Percentiles rank a stretch among this genome's conserved stretches.
These are phyloP conservation scores for Laterallus jamaicensis DNA, from an alignment of 2,113 vertebrate species.

Conservation along the genomic window DNA sequence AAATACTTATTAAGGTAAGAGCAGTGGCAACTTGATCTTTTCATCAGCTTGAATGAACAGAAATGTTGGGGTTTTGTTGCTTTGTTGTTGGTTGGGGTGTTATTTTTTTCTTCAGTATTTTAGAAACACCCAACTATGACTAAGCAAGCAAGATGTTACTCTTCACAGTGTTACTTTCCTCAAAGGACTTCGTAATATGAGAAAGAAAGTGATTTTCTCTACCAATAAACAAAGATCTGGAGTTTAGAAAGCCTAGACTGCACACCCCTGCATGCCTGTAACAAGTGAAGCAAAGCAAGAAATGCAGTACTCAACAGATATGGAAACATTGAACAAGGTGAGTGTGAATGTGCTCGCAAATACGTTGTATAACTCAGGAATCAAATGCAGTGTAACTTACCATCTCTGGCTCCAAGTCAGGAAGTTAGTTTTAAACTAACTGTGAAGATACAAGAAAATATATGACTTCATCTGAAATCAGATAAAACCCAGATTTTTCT, in stretches of 20 bases:
- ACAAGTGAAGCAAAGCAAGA: background rate
- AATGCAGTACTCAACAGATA: background rate
- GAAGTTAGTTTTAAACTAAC: conserved; percentile 9
- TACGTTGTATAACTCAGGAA: background rate
- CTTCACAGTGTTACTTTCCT: background rate
- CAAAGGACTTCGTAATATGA: background rate
- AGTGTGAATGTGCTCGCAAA: background rate
- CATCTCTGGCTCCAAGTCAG: background rate
- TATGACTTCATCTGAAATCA: background rate
- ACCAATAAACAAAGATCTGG: background rate
- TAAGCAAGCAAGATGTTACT: background rate
- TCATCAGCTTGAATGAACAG: background rate
- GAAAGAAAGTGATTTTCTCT: background rate
- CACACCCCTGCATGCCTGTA: background rate
- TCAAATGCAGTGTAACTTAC: background rate
- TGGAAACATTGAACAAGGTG: background rate
- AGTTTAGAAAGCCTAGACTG: background rate
- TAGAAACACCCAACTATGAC: background rate
- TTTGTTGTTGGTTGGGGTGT: no score
- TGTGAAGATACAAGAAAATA: background rate
- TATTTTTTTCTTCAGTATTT: background rate
- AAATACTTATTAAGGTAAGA: background rate
- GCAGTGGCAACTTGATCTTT: background rate
- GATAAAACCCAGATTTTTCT: background rate
- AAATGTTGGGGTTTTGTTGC: background rate